Conservation (phyloP, 2,888 invertebrate species). For the Chaetoderma sp. region DNA sequence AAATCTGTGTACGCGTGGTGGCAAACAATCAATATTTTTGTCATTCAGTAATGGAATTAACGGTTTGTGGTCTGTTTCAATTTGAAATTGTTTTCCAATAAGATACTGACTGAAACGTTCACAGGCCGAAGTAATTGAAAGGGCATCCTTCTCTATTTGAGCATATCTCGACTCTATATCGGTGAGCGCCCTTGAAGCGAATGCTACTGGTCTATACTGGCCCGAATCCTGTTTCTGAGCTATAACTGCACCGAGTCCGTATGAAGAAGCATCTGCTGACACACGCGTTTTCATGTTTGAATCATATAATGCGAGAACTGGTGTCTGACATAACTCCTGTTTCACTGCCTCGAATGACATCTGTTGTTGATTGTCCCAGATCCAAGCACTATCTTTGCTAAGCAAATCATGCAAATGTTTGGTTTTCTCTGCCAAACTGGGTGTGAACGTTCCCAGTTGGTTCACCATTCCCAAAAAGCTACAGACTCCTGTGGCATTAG, state of each 20-base stretch:
- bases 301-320: constrained; percentile 38
- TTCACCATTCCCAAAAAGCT: too few species aligned
- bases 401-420: too few species aligned
- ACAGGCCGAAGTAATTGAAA: constrained; percentile 36
- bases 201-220: constrained; percentile 35
- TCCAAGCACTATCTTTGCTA: too few species aligned
- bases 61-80: constrained; percentile 32
- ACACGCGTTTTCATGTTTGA: constrained; percentile 33
- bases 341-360: too few species aligned
- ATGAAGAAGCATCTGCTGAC: constrained; percentile 39
- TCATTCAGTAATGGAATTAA: constrained; percentile 22
- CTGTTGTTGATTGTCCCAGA: too few species aligned
- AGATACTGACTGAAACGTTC: constrained; percentile 34
- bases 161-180: constrained; percentile 33
- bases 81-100: constrained; percentile 2
- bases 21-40: constrained; percentile 10
- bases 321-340: constrained; percentile 30
- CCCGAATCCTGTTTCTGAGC: constrained; percentile 25
- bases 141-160: not conserved
- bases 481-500: too few species aligned
- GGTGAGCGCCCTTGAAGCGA: constrained; percentile 38
- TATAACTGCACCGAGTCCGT: constrained; percentile 38
- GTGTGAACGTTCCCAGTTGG: too few species aligned
- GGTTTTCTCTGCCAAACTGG: too few species aligned
- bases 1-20: constrained; percentile 19